A percentile compares a stretch with the other conserved stretches of the same genome.
These are phyloP conservation scores for Echinarachnius parma DNA, from an alignment of 53 echinoderm and acorn worm genomes.

Conservation along the genomic window DNA sequence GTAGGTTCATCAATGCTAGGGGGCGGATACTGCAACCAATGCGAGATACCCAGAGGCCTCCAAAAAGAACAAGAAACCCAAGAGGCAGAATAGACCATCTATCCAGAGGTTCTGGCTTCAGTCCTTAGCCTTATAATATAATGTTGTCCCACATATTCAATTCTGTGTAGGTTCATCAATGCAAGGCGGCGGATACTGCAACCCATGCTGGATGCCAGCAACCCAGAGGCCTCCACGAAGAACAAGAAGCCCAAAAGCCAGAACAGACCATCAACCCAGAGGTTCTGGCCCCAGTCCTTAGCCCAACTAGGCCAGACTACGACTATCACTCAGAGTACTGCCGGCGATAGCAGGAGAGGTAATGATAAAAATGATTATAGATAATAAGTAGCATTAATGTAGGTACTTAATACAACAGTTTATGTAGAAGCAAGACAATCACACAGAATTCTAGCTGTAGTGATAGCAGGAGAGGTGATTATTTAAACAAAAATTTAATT, in stretches of 20 bases:
- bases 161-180: constrained; percentile 99
- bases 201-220: constrained; percentile 98
- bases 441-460: too few relatives aligned
- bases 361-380: not conserved
- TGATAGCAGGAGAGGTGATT: too few relatives aligned
- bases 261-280: constrained; percentile 93
- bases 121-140: too few relatives aligned
- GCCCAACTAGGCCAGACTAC: constrained; percentile 83
- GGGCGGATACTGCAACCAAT: constrained; percentile 96
- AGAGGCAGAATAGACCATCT: constrained; percentile 92
- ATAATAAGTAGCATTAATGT: too few relatives aligned
- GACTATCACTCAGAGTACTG: constrained; percentile 45
- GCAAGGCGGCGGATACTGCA: constrained; percentile 95
- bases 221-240: constrained; percentile 93
- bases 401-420: too few relatives aligned
- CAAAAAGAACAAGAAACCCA: constrained; percentile 92
- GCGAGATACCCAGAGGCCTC: constrained; percentile 96
- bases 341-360: constrained; percentile 38
- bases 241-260: constrained; percentile 96
- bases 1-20: constrained; percentile 99
- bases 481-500: too few relatives aligned
- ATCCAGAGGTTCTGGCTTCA: constrained; percentile 99
- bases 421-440: too few relatives aligned
- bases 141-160: too few relatives aligned
- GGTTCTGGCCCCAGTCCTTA: constrained; percentile 98